phyloP scores from a whole-genome alignment of 1,140 invertebrate genomes.

The Drosophila murphyi region DNA sequence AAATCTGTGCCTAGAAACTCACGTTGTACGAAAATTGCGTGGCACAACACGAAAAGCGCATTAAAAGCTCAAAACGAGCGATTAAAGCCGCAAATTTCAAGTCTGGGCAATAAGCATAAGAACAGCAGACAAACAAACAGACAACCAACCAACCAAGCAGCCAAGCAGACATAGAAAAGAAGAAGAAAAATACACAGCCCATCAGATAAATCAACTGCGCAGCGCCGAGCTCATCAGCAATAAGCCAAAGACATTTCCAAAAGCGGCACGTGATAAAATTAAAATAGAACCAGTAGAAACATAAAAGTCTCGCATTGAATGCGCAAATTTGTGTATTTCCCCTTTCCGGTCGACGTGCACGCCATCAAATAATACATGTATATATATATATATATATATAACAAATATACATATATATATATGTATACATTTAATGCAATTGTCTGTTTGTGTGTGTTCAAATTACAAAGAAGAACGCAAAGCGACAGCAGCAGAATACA shows the following conservation, averaged over 20 bases:
- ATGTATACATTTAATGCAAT: neutral
- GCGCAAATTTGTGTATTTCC: constrained; percentile 62
- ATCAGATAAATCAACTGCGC: constrained; percentile 28
- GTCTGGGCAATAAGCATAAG: constrained; percentile 15
- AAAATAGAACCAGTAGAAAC: neutral
- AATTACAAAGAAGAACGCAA: neutral
- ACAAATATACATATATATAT: constrained; percentile 4
- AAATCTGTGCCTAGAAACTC: constrained; percentile 44
- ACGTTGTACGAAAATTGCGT: constrained; percentile 34
- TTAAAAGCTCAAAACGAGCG: constrained; percentile 48
- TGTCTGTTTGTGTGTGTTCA: constrained; percentile 3
- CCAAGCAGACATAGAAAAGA: neutral
- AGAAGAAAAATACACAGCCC: neutral
- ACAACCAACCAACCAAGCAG: neutral
- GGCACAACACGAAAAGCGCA: constrained; percentile 49
- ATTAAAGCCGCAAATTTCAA: constrained; percentile 42
- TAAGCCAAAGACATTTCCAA: constrained; percentile 21
- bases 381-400: neutral
- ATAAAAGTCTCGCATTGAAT: constrained; percentile 29
- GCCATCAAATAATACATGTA: constrained; percentile 10
- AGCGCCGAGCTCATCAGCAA: constrained; percentile 40
- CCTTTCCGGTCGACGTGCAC: constrained; percentile 44
- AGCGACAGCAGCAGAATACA: constrained; percentile 3
- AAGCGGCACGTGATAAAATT: constrained; percentile 42
- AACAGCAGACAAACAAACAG: constrained; percentile 1